These are phyloP conservation scores for Bradysia coprophila DNA, from an alignment of 1,140 invertebrate genomes.

Conservation along the genomic window DNA sequence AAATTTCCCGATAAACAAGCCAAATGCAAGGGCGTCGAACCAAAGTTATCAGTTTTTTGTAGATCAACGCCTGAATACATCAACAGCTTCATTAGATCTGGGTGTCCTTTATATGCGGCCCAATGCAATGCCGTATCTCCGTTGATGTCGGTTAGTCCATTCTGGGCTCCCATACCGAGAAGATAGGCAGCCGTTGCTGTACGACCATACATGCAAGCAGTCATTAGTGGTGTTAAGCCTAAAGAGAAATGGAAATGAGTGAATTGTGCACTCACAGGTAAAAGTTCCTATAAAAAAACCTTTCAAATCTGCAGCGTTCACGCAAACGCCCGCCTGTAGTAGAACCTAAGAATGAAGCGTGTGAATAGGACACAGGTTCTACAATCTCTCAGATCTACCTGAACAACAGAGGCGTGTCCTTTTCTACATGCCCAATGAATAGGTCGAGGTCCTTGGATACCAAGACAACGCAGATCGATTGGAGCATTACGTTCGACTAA, in stretches of 20 bases:
- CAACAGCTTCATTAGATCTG: conserved; percentile 69
- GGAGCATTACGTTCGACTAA: conserved; percentile 65
- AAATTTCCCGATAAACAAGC: conserved; percentile 79
- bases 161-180: conserved; percentile 67
- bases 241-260: too few species aligned
- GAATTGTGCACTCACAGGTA: too few species aligned
- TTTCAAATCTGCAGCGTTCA: conserved; percentile 81
- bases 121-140: conserved; percentile 84
- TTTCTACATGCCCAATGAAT: conserved; percentile 81
- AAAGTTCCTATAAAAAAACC: too few species aligned
- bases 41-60: conserved; percentile 80
- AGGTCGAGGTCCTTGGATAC: conserved; percentile 70
- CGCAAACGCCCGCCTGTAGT: conserved; percentile 65
- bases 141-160: conserved; percentile 74
- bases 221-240: conserved; percentile 78
- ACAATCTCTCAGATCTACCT: too few species aligned
- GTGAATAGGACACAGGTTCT: background rate
- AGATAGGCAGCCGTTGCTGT: conserved; percentile 76
- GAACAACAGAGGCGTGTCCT: conserved; percentile 59
- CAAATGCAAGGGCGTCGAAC: conserved; percentile 80
- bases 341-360: conserved; percentile 34
- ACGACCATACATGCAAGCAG: conserved; percentile 82
- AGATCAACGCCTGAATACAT: conserved; percentile 79
- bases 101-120: conserved; percentile 84
- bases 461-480: conserved; percentile 67